Evolutionary conservation across 2,888 invertebrate species (phyloP).

Genomic region (Bellardia bayeri): DNA sequence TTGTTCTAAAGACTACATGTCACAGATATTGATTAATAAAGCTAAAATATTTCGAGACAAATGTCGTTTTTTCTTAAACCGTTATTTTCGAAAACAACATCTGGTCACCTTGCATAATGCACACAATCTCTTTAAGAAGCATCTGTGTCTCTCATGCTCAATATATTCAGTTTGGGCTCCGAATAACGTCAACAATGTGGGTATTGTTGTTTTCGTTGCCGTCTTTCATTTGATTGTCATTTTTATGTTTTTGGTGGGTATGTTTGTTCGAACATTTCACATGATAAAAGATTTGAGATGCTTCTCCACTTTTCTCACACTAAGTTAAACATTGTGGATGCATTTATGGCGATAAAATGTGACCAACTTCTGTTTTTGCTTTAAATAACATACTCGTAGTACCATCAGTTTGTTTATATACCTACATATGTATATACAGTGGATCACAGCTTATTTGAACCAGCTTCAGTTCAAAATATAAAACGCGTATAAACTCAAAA

Average conservation of each 20-base stretch:
- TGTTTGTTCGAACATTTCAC: slow-evolving; percentile 2
- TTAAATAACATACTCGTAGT: too few relatives aligned
- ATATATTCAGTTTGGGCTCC: slow-evolving; percentile 3
- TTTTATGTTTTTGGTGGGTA: not conserved
- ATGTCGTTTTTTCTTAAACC: not conserved
- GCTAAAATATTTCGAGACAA: too few relatives aligned
- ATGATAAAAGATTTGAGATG: not conserved
- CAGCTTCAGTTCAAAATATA: too few relatives aligned
- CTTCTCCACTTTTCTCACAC: slow-evolving; percentile 14
- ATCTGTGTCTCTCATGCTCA: slow-evolving; percentile 11
- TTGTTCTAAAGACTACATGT: too few relatives aligned
- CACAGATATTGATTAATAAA: too few relatives aligned
- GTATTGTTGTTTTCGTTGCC: not conserved
- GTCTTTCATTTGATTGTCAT: not conserved
- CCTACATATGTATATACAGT: too few relatives aligned
- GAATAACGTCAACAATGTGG: not conserved
- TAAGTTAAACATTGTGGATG: not conserved
- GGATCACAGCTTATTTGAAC: too few relatives aligned
- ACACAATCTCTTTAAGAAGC: slow-evolving; percentile 5
- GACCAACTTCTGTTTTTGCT: not conserved
- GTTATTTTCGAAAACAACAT: not conserved
- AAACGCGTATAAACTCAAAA: too few relatives aligned
- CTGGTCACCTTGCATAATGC: slow-evolving; percentile 1
- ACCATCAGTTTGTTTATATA: too few relatives aligned
- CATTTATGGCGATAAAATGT: not conserved